A percentile compares a stretch with the other conserved stretches of the same genome.
Evolutionary conservation across 2,888 invertebrate species (phyloP).

Genomic region (Gymnoscelis rufifasciata): DNA sequence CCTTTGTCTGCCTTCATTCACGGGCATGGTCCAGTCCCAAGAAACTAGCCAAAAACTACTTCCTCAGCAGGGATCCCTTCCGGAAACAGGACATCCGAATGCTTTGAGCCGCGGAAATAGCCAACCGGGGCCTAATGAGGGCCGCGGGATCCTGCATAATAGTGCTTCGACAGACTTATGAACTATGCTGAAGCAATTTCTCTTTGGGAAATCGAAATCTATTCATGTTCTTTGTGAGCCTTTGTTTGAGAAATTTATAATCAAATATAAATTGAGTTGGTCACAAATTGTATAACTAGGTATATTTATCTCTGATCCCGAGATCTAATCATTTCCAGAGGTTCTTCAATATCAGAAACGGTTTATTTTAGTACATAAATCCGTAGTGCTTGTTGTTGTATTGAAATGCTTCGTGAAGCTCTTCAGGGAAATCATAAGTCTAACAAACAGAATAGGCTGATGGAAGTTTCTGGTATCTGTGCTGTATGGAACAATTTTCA

Average conservation of each 20-base stretch:
- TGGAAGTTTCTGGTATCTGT: too few species aligned
- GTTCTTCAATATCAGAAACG: too few species aligned
- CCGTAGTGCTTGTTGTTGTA: too few species aligned
- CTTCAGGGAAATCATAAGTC: neutral
- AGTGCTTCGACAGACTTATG: slow-evolving; percentile 9
- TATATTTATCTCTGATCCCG: neutral
- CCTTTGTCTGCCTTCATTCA: too few species aligned
- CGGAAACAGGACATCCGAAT: slow-evolving; percentile 55
- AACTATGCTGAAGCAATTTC: neutral
- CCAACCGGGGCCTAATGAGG: slow-evolving; percentile 56
- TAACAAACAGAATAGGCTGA: too few species aligned
- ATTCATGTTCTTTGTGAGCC: neutral
- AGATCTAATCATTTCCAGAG: too few species aligned
- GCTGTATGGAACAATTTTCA: too few species aligned
- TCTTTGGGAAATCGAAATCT: neutral
- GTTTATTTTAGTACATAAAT: too few species aligned
- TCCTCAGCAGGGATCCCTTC: slow-evolving; percentile 37
- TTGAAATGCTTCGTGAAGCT: neutral
- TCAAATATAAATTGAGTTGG: neutral
- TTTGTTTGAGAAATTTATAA: neutral
- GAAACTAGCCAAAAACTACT: slow-evolving; percentile 37
- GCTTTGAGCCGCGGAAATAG: slow-evolving; percentile 50
- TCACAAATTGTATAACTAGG: too few species aligned
- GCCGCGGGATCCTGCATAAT: slow-evolving; percentile 29
- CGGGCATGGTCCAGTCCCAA: slow-evolving; percentile 5